Base-by-base conservation (phyloP, 2,888 invertebrate species). In the Galeruca laticollis region DNA sequence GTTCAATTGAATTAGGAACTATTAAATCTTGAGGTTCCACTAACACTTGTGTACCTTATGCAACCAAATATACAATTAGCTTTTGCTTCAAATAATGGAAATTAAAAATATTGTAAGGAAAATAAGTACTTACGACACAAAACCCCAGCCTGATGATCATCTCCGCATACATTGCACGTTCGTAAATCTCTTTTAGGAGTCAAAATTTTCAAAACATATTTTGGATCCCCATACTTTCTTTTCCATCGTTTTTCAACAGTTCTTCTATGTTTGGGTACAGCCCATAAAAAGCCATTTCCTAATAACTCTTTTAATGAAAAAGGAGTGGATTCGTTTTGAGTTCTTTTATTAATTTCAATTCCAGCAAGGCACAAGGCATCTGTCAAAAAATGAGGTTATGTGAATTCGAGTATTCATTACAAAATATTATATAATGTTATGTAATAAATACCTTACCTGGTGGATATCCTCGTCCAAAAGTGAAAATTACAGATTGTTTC, bases 121-220 rank as follows among this genome's bases (percentile, higher is more conserved):
- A 56, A 33, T n/a, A 5, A 11, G 26, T 21, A 68, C 88, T 89
- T 89, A 96, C 96, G 91, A 85, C 98, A 98, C 56, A 98, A 87
- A 59, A 90, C 88, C 57, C 92, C 91, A 68, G 89, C 87, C 86
- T 96, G 93, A 84, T 95, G 90, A 85, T 93, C 90, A 83, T 94
- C 91, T 0, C 98, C 98, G 86, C 98, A 98, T 56, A 89, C 89
- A 73, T 90, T 87, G 81, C 98, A 98, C 0, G 90, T 88, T 73
- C 92, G 86, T 35, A 98, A 87, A 84, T 93, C 91, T 3, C 87
- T 92, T 83, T 93, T 95, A 0, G 93, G 91, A 26, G 68, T 86
- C 13, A 93, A 81, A 72, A 91, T 88, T 85, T 96, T 95, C 88
- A 89, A 90, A 11, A 88, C 84, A 82, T 91, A 90, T 0, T 91